phyloP scores from a whole-genome alignment of 2,797 vertebrate species.

The Amazona ochrocephala region DNA sequence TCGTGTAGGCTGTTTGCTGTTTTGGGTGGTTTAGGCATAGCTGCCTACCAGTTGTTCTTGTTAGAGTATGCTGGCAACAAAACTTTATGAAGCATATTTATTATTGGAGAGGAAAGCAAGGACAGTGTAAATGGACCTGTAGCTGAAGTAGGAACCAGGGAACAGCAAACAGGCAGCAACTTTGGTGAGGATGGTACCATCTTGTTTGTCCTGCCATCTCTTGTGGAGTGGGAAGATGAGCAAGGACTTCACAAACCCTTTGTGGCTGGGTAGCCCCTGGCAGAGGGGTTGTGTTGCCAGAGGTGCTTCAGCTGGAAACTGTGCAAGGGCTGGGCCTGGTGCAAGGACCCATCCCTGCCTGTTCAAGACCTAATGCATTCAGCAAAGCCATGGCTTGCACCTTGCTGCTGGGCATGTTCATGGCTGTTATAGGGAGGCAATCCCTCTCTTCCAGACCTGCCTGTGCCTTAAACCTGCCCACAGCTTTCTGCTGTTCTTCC shows the following conservation, averaged over 20 bases:
- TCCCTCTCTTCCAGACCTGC: neutral
- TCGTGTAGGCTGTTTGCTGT: neutral
- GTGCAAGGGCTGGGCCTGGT: neutral
- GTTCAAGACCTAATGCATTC: neutral
- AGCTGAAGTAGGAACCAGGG: neutral
- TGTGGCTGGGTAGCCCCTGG: neutral
- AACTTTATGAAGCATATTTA: neutral
- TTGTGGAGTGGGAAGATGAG: neutral
- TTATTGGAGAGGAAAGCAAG: neutral
- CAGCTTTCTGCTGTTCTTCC: neutral
- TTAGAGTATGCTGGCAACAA: neutral
- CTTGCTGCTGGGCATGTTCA: neutral
- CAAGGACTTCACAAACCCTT: neutral
- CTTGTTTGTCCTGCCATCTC: neutral
- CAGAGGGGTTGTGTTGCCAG: neutral
- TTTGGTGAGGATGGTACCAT: neutral
- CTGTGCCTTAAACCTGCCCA: accelerated
- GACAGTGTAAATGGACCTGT: accelerated
- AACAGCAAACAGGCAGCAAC: neutral
- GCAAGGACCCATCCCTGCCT: neutral
- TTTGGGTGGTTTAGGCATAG: neutral
- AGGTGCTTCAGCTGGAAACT: neutral
- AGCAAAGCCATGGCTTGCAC: neutral
- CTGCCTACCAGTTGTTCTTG: neutral
- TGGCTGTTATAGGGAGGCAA: neutral